A percentile compares a stretch with the other conserved stretches of the same genome.
These are phyloP conservation scores for Chaetodon trifascialis DNA, from an alignment of 2,113 vertebrate species.

Conservation along the genomic window DNA sequence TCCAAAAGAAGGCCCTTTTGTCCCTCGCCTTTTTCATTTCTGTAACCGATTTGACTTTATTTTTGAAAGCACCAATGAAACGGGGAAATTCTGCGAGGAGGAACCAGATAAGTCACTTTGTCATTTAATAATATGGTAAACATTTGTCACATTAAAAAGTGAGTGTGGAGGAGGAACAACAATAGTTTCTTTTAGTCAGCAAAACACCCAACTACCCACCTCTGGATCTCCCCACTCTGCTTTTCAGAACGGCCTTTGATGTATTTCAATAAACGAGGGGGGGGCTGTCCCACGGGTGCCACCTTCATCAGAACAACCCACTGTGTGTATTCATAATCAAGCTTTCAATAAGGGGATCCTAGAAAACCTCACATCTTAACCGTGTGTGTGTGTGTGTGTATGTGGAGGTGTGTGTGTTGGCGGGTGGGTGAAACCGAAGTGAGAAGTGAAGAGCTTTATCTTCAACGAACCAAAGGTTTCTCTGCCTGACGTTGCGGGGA, in stretches of 20 bases:
- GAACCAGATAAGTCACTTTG: constrained; percentile 46
- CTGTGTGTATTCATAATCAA: constrained; percentile 41
- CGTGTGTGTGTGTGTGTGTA: constrained; percentile 14
- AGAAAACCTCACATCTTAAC: constrained; percentile 48
- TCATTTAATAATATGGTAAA: constrained; percentile 46
- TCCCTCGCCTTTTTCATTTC: neutral
- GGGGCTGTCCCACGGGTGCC: constrained; percentile 66
- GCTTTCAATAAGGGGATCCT: constrained; percentile 53
- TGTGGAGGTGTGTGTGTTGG: constrained; percentile 27
- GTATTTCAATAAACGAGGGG: constrained; percentile 51
- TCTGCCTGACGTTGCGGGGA: constrained; percentile 13
- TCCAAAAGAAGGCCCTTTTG: neutral
- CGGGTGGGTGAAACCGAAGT: constrained; percentile 36
- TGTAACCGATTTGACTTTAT: neutral
- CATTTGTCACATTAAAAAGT: constrained; percentile 38
- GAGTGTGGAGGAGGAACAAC: constrained; percentile 62
- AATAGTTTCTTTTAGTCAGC: constrained; percentile 64
- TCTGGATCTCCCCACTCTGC: constrained; percentile 57
- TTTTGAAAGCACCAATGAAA: neutral
- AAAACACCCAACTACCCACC: constrained; percentile 45
- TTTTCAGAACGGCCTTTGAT: constrained; percentile 40
- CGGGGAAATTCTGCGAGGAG: constrained; percentile 51
- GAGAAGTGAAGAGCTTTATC: constrained; percentile 37
- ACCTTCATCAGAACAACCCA: constrained; percentile 58
- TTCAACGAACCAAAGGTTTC: constrained; percentile 45